phyloP scores from a whole-genome alignment of 2,888 invertebrate genomes.

The Epinotia nisella region DNA sequence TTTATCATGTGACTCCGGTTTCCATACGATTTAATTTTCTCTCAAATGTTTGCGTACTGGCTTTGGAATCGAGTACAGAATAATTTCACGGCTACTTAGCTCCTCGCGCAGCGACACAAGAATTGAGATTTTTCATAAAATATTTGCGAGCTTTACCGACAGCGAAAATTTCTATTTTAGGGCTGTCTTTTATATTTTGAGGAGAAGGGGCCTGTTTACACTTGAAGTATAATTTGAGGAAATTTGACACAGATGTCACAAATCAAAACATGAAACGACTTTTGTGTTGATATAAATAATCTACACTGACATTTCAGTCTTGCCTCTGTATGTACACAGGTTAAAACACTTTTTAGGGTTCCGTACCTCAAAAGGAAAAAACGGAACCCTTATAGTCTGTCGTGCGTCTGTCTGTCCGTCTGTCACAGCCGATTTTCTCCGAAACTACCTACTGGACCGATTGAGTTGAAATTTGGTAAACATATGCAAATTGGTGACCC shows the following conservation, averaged over 20 bases:
- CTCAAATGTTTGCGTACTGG: constrained; percentile 50
- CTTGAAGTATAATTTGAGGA: constrained; percentile 19
- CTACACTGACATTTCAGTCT: background rate
- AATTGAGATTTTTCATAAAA: constrained; percentile 41
- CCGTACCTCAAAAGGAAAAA: too few species aligned
- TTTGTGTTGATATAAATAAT: background rate
- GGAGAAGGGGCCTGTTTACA: constrained; percentile 23
- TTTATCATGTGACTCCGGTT: constrained; percentile 50
- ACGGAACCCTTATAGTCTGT: too few species aligned
- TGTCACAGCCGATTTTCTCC: too few species aligned
- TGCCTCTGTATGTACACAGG: too few species aligned
- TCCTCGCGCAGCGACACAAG: constrained; percentile 42
- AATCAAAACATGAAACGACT: constrained; percentile 2
- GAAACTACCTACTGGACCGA: too few species aligned
- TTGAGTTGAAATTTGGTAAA: too few species aligned
- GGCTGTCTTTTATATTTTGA: constrained; percentile 11
- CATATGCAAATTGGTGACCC: too few species aligned
- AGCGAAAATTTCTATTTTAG: constrained; percentile 30
- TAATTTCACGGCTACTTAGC: constrained; percentile 61
- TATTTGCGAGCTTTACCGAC: constrained; percentile 33
- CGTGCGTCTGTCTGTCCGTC: too few species aligned
- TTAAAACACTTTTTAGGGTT: too few species aligned
- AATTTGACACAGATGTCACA: background rate
- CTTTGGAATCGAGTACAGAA: constrained; percentile 54
- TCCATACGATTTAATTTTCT: constrained; percentile 59